Evolutionary conservation across 2,888 invertebrate genomes (phyloP).

Genomic region (Lasioglossum oenotherae): DNA sequence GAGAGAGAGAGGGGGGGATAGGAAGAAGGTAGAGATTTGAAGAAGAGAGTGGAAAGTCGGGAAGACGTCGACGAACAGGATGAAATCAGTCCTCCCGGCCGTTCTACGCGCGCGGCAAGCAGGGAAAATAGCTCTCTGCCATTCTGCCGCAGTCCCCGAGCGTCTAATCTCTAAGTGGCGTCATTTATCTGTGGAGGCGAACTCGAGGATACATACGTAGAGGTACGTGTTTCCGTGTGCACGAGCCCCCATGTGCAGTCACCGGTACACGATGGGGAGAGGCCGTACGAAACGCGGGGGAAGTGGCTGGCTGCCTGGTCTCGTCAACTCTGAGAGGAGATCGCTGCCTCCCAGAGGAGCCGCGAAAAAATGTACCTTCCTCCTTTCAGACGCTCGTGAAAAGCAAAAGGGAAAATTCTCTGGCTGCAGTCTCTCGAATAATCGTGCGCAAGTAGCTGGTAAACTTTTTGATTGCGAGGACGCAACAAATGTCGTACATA

Average conservation of each 20-base stretch:
- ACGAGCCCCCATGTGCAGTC: constrained; percentile 24
- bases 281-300: constrained; percentile 64
- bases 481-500: not conserved
- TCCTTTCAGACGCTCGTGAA: constrained; percentile 42
- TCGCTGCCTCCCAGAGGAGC: constrained; percentile 70
- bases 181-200: constrained; percentile 76
- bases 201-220: constrained; percentile 62
- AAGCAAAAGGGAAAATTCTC: constrained; percentile 36
- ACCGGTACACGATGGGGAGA: constrained; percentile 28
- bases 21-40: not conserved
- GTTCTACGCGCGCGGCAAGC: constrained; percentile 67
- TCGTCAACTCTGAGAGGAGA: constrained; percentile 71
- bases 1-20: not conserved
- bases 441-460: constrained; percentile 13
- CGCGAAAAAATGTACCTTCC: constrained; percentile 61
- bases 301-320: constrained; percentile 63
- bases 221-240: constrained; percentile 23
- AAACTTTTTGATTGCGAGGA: constrained; percentile 27
- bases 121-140: constrained; percentile 70
- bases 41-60: not conserved
- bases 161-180: constrained; percentile 79
- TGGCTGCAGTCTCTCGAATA: constrained; percentile 27
- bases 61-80: constrained; percentile 48
- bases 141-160: constrained; percentile 69
- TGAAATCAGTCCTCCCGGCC: constrained; percentile 56